Percentiles rank a stretch among this genome's conserved stretches.
Conservation (phyloP, 2,797 vertebrate genomes). For the Gambusia yucatana region DNA sequence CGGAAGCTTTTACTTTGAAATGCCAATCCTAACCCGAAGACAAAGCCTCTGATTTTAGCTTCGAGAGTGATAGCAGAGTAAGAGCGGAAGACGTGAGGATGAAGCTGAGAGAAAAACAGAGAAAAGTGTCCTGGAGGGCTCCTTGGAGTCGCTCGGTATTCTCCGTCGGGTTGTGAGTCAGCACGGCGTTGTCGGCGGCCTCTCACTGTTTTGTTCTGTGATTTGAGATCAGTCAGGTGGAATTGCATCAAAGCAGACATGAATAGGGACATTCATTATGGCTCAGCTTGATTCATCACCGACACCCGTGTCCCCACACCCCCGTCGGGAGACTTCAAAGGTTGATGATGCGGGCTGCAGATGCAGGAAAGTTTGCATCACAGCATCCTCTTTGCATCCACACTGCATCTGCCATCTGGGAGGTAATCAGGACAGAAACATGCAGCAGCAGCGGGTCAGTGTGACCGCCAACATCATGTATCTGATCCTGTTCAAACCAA, state of each 20-base stretch:
- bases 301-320: slow-evolving; percentile 49
- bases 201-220: slow-evolving; percentile 60
- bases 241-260: slow-evolving; percentile 71
- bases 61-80: slow-evolving; percentile 41
- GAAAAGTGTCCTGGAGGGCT: slow-evolving; percentile 44
- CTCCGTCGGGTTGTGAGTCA: slow-evolving; percentile 27
- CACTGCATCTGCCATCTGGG: slow-evolving; percentile 25
- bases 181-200: slow-evolving; percentile 43
- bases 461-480: background rate
- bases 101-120: slow-evolving; percentile 10
- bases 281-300: slow-evolving; percentile 68
- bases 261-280: slow-evolving; percentile 68
- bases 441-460: slow-evolving; percentile 9
- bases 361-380: slow-evolving; percentile 43
- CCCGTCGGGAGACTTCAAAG: slow-evolving; percentile 64
- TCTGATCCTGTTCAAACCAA: slow-evolving; percentile 7
- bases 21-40: slow-evolving; percentile 6
- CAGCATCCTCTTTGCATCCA: slow-evolving; percentile 35
- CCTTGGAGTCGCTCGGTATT: slow-evolving; percentile 29
- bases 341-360: slow-evolving; percentile 53
- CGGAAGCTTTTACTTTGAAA: slow-evolving; percentile 32
- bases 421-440: slow-evolving; percentile 11
- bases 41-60: slow-evolving; percentile 44
- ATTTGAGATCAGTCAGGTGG: slow-evolving; percentile 74
- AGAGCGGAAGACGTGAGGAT: slow-evolving; percentile 20